These are phyloP conservation scores for Lampropteryx suffumata DNA, from an alignment of 2,888 invertebrate species.

Conservation along the genomic window DNA sequence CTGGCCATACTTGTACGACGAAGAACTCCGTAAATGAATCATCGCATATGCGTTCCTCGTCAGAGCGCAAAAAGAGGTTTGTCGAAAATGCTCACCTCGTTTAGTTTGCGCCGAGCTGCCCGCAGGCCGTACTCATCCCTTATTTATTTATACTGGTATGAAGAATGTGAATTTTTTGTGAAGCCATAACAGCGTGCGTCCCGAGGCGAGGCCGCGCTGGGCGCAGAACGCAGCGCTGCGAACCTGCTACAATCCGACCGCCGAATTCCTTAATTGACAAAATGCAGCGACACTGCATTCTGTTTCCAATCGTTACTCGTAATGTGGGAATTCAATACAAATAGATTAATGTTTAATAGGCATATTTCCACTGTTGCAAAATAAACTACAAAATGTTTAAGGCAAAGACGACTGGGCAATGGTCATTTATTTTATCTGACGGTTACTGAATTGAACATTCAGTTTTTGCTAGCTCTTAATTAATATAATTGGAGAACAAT, in stretches of 20 bases:
- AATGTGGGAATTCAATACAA: slow-evolving; percentile 65
- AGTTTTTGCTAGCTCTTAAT: slow-evolving; percentile 27
- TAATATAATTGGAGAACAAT: slow-evolving; percentile 23
- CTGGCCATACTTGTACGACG: slow-evolving; percentile 75
- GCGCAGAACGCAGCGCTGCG: slow-evolving; percentile 7
- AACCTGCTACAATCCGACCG: slow-evolving; percentile 53
- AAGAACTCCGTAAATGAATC: slow-evolving; percentile 80
- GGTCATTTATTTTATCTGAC: slow-evolving; percentile 29
- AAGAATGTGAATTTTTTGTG: slow-evolving; percentile 75
- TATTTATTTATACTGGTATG: slow-evolving; percentile 81
- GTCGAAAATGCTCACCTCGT: slow-evolving; percentile 76
- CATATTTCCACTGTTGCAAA: slow-evolving; percentile 36
- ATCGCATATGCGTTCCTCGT: slow-evolving; percentile 80
- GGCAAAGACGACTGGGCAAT: slow-evolving; percentile 34
- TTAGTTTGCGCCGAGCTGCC: slow-evolving; percentile 58
- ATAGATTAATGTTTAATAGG: slow-evolving; percentile 50
- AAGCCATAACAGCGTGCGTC: slow-evolving; percentile 65
- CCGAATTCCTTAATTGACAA: slow-evolving; percentile 78
- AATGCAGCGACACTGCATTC: slow-evolving; percentile 70
- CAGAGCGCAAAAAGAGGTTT: slow-evolving; percentile 76
- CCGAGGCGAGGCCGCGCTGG: slow-evolving; percentile 35
- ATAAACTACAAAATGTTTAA: slow-evolving; percentile 21
- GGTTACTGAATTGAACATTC: slow-evolving; percentile 18
- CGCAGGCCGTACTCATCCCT: slow-evolving; percentile 74
- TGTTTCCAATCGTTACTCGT: slow-evolving; percentile 63